phyloP scores from a whole-genome alignment of 2,797 vertebrate genomes.

The Cyprinella venusta region DNA sequence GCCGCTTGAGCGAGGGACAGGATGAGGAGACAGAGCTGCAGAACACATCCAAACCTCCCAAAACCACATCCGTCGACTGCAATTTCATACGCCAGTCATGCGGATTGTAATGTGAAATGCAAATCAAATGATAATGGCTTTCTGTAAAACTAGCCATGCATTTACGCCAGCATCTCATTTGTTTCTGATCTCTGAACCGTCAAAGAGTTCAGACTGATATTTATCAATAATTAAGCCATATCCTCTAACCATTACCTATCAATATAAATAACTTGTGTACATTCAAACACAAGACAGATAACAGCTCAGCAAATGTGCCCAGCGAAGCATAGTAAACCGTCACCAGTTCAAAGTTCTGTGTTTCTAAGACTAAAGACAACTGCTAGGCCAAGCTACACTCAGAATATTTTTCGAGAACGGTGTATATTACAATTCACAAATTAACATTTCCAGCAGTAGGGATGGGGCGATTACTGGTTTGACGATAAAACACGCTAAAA shows the following conservation, averaged over 20 bases:
- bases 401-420: background rate
- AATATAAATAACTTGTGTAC: slow-evolving; percentile 14
- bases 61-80: slow-evolving; percentile 6
- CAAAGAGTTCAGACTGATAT: background rate
- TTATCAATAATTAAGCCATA: slow-evolving; percentile 26
- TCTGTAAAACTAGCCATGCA: slow-evolving; percentile 4
- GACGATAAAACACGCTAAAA: too few relatives aligned
- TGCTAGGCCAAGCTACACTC: background rate
- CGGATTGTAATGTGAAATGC: background rate
- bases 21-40: slow-evolving; percentile 64
- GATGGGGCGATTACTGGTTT: too few relatives aligned
- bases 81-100: background rate
- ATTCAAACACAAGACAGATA: slow-evolving; percentile 26
- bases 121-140: slow-evolving; percentile 1
- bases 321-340: background rate
- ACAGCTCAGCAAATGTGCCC: background rate
- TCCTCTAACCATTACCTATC: slow-evolving; percentile 9
- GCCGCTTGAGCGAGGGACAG: slow-evolving; percentile 66
- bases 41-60: slow-evolving; percentile 19
- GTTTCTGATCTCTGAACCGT: slow-evolving; percentile 13
- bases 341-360: slow-evolving; percentile 2
- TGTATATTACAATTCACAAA: background rate
- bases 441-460: slow-evolving; percentile 2
- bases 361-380: slow-evolving; percentile 22
- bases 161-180: slow-evolving; percentile 6